A percentile compares a stretch with the other conserved stretches of the same genome.
These are phyloP conservation scores for Drosophila buzzatii DNA, from an alignment of 2,888 invertebrate genomes.

Conservation along the genomic window DNA sequence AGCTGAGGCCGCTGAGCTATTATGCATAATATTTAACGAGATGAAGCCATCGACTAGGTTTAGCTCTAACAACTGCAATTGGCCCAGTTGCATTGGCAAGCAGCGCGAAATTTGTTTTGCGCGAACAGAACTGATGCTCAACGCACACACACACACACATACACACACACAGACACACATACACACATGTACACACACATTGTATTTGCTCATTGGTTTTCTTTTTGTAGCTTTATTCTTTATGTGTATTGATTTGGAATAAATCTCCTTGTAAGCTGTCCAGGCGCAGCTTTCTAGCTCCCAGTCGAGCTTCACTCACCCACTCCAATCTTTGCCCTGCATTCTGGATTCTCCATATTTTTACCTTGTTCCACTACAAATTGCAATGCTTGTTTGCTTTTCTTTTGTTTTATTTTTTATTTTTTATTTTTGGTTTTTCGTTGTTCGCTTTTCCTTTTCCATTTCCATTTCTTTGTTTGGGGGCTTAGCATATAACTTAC, in stretches of 20 bases:
- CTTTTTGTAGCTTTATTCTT: constrained; percentile 58
- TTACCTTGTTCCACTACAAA: constrained; percentile 51
- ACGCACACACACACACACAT: not conserved
- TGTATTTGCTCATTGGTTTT: constrained; percentile 55
- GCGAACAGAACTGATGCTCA: not conserved
- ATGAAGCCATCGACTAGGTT: constrained; percentile 43
- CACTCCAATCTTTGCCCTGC: not conserved
- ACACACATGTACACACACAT: constrained; percentile 11
- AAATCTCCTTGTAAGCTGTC: constrained; percentile 73
- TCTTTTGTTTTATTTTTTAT: no score
- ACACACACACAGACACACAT: not conserved
- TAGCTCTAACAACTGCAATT: constrained; percentile 41
- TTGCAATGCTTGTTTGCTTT: constrained; percentile 55
- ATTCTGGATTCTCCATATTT: constrained; percentile 7
- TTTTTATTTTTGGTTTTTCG: constrained; percentile 1
- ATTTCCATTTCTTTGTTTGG: constrained; percentile 33
- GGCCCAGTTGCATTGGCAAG: constrained; percentile 59
- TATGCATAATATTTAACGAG: constrained; percentile 46
- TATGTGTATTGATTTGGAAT: constrained; percentile 80
- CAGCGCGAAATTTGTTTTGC: constrained; percentile 49
- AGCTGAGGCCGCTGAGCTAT: constrained; percentile 11
- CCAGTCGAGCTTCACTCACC: constrained; percentile 3
- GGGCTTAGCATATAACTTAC: constrained; percentile 73
- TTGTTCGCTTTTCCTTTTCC: constrained; percentile 24
- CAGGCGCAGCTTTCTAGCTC: constrained; percentile 32